Evolutionary conservation across 2,113 vertebrate species (phyloP).

Genomic region (Bungarus multicinctus): DNA sequence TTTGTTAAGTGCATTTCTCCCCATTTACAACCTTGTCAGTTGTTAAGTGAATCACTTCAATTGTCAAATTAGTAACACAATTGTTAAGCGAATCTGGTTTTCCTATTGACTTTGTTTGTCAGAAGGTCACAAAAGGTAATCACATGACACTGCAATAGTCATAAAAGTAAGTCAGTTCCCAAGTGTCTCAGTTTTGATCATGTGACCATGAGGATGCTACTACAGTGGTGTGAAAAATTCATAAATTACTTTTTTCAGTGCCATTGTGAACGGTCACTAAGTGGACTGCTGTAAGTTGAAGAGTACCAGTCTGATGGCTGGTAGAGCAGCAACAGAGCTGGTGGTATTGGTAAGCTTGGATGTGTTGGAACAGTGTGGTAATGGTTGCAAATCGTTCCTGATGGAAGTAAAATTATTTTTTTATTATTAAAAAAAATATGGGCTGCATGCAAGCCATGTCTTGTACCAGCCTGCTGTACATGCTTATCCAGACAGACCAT

Average conservation of each 20-base stretch:
- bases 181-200: background rate
- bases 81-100: too few species aligned
- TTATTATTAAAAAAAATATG: background rate
- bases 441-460: background rate
- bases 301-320: background rate
- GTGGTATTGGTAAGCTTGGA: background rate
- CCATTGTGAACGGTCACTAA: background rate
- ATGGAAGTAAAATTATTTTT: background rate
- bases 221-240: background rate
- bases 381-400: background rate
- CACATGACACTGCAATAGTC: too few species aligned
- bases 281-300: background rate
- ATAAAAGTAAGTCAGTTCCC: too few species aligned
- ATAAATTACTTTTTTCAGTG: background rate
- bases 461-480: background rate
- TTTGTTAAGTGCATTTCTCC: too few species aligned
- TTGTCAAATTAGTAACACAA: too few species aligned
- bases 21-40: too few species aligned
- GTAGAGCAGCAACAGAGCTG: background rate
- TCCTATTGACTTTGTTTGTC: too few species aligned
- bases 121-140: too few species aligned
- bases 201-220: background rate
- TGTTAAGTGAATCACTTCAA: too few species aligned
- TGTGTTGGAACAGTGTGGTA: background rate
- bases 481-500: background rate